Base-by-base conservation (phyloP, 53 echinoderm and acorn worm genomes). In the Patiria pectinifera region DNA sequence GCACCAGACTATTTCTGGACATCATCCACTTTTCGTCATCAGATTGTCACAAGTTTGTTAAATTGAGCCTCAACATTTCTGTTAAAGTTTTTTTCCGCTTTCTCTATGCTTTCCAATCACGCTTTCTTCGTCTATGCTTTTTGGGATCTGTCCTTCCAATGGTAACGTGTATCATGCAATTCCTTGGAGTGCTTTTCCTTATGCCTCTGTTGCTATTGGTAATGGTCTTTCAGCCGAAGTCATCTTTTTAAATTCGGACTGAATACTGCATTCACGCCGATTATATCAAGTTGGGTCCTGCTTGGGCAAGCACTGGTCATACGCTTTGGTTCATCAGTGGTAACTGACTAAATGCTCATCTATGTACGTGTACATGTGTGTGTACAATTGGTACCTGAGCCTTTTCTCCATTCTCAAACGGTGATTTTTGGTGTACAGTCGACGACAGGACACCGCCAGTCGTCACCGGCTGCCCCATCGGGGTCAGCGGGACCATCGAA, bases 241-340 rank as follows among this genome's bases (percentile, higher is more conserved):
- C 69, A 69, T 69, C 69, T 69, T 69, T 15, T 15, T 14, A 35
- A 35, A 35, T 35, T 35, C 35, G 35, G 35, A 35, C 35, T 35
- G 35, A 15, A 69, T 11, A 21, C 69, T 69, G 15, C 16, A 69
- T 69, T 69, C 69, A 21, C 10, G 69, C 16, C 0, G 69, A 2
- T 11, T 62, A 62, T 62, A 62, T 62, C 62, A 10, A 62, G 62
- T 14, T 14, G 11, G 14, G 62, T 69, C 3, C 69, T 3, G 15
- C 69, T 69, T 69, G 69, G 69, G 3, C 15, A 69, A 15, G 69
- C 69, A 18, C 3, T 69, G 53, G 69, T 69, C 83, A 24, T 14
- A 13, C 11, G 84, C 84, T 66, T 84, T 66, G 84, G 63, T 84
- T 12, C 66, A 82, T 82, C 82, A 83, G 3, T 83, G 84, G 84